A percentile compares a stretch with the other conserved stretches of the same genome.
These are phyloP conservation scores for Rhadina sibilatrix DNA, from an alignment of 2,113 vertebrate genomes.

Conservation along the genomic window DNA sequence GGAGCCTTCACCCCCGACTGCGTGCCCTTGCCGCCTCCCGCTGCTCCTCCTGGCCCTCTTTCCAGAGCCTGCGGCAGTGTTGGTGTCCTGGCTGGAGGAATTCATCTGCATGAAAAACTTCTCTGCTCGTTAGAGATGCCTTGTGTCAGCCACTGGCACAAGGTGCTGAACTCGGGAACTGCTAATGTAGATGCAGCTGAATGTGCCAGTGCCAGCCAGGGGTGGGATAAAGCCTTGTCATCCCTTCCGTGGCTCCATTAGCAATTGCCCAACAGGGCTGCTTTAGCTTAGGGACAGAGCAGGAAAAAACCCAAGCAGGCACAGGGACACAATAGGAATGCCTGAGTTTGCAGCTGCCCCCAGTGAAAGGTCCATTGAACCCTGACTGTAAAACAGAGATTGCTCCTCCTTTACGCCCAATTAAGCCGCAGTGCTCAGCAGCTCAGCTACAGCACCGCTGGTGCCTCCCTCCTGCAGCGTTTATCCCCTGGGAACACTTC, in stretches of 20 bases:
- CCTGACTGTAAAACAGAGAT: not conserved
- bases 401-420: not conserved
- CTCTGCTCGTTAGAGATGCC: not conserved
- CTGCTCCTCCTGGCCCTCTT: not conserved
- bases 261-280: not conserved
- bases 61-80: not conserved
- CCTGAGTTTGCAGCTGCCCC: not conserved
- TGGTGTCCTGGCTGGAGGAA: not conserved
- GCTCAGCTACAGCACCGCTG: not conserved
- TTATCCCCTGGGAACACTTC: not conserved
- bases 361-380: not conserved
- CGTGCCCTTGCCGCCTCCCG: not conserved
- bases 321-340: not conserved
- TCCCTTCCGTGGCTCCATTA: accelerated
- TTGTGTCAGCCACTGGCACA: not conserved
- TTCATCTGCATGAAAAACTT: not conserved
- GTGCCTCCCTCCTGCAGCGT: not conserved
- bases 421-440: not conserved
- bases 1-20: not conserved
- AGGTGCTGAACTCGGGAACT: not conserved
- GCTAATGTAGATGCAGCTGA: not conserved
- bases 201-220: not conserved
- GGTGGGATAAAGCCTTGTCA: not conserved
- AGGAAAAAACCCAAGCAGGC: not conserved
- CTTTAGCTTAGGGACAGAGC: not conserved